Evolutionary conservation across 2,113 vertebrate genomes (phyloP).

Genomic region (Paralichthys olivaceus): DNA sequence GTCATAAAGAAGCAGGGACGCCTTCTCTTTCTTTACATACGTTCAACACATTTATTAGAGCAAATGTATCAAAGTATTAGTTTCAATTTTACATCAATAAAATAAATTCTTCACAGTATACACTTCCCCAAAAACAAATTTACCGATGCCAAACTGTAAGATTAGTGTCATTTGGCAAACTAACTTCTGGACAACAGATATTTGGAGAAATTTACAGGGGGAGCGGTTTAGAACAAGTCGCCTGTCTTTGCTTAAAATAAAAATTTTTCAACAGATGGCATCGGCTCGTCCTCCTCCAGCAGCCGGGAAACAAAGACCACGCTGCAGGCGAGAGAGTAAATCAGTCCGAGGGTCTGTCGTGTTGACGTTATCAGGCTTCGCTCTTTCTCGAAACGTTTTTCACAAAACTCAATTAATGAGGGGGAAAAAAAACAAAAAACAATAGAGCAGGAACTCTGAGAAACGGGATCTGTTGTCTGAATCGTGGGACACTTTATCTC

Average conservation of each 20-base stretch:
- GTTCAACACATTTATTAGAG: constrained; percentile 81
- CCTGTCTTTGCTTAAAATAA: constrained; percentile 1
- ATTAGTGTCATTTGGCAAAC: constrained; percentile 69
- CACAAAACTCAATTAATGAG: constrained; percentile 1
- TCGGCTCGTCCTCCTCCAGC: constrained; percentile 17
- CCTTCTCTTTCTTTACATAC: constrained; percentile 2
- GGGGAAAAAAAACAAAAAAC: constrained; percentile 10
- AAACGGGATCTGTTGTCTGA: constrained; percentile 29
- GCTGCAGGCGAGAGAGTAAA: not conserved
- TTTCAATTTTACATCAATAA: constrained; percentile 73
- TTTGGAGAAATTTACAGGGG: constrained; percentile 47
- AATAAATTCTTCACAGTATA: constrained; percentile 80
- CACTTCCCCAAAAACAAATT: constrained; percentile 45
- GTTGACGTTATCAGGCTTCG: not conserved
- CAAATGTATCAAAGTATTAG: constrained; percentile 81
- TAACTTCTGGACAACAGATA: constrained; percentile 61
- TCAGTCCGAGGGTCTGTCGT: constrained; percentile 4
- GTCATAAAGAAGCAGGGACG: not conserved
- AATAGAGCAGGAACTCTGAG: not conserved
- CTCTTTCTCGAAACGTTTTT: constrained; percentile 24
- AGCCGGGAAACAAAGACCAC: not conserved
- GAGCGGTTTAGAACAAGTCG: constrained; percentile 12
- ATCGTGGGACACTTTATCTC: constrained; percentile 14
- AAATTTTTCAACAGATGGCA: constrained; percentile 45
- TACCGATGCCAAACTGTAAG: constrained; percentile 28